phyloP scores from a whole-genome alignment of 2,113 vertebrate species.

The Paradoxurus hermaphroditus region DNA sequence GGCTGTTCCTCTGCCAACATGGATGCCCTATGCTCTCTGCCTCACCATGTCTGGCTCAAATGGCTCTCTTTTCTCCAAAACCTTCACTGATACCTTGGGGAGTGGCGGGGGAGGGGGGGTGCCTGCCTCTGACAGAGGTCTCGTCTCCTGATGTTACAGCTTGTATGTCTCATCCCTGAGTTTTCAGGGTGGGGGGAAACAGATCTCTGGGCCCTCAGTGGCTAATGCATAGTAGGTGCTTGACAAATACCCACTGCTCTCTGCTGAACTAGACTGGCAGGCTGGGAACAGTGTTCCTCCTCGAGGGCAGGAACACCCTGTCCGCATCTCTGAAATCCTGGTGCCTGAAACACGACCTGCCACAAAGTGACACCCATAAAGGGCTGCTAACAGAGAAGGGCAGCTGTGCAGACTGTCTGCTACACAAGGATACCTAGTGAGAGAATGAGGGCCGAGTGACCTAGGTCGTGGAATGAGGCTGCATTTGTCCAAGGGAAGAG shows the following conservation, averaged over 20 bases:
- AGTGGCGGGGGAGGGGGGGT: too few species aligned
- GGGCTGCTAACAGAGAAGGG: background rate
- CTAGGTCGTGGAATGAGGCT: rapidly evolving
- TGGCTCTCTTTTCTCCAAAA: background rate
- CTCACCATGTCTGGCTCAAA: background rate
- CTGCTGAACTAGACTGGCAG: background rate
- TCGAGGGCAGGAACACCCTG: background rate
- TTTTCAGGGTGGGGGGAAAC: too few species aligned
- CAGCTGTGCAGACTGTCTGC: rapidly evolving
- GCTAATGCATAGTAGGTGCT: background rate
- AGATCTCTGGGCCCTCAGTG: background rate
- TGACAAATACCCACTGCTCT: background rate
- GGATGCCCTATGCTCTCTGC: background rate
- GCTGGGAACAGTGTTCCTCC: background rate
- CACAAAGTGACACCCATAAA: background rate
- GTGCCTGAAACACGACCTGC: background rate
- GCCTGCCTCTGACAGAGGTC: background rate
- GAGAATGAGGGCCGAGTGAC: too few species aligned
- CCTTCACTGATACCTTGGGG: background rate
- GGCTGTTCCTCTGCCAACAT: background rate
- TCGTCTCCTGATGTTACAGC: background rate
- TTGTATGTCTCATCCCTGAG: background rate
- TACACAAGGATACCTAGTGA: background rate
- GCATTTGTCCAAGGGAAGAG: background rate
- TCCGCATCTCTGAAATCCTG: background rate